These are phyloP conservation scores for Hydrochoerus hydrochaeris DNA, from an alignment of 2,113 vertebrate species.

Conservation along the genomic window DNA sequence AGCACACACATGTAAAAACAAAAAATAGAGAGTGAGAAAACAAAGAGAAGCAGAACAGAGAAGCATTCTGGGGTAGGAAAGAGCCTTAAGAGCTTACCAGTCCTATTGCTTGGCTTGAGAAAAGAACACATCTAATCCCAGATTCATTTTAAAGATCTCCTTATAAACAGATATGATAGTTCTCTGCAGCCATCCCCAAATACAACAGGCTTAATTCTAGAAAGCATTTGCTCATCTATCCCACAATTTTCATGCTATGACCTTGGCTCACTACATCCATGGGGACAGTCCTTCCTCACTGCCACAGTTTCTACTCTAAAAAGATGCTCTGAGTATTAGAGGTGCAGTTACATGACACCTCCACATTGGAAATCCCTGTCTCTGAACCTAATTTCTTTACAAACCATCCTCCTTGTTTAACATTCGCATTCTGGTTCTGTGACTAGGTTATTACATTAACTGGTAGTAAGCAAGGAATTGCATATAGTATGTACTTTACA, in stretches of 20 bases:
- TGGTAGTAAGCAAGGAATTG: not conserved
- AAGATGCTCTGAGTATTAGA: not conserved
- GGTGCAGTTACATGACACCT: not conserved
- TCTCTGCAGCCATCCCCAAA: not conserved
- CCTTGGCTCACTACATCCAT: not conserved
- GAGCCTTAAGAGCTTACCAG: conserved; percentile 41
- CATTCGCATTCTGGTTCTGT: not conserved
- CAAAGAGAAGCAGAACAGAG: not conserved
- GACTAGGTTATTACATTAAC: not conserved
- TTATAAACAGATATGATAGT: not conserved
- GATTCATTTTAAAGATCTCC: not conserved
- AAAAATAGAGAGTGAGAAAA: not conserved
- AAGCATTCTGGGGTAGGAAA: not conserved
- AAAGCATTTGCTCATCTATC: not conserved
- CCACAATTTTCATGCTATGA: not conserved
- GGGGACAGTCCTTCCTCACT: not conserved
- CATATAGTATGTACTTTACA: not conserved
- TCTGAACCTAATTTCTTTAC: not conserved
- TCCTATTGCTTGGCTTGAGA: not conserved
- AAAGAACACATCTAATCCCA: not conserved
- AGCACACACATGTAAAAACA: conserved; percentile 55
- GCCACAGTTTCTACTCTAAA: not conserved
- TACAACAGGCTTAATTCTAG: not conserved
- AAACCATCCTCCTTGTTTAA: not conserved
- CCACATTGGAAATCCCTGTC: not conserved